Percentiles rank a stretch among this genome's conserved stretches.
phyloP scores from a whole-genome alignment of 2,888 invertebrate genomes.

The Brenthis ino region DNA sequence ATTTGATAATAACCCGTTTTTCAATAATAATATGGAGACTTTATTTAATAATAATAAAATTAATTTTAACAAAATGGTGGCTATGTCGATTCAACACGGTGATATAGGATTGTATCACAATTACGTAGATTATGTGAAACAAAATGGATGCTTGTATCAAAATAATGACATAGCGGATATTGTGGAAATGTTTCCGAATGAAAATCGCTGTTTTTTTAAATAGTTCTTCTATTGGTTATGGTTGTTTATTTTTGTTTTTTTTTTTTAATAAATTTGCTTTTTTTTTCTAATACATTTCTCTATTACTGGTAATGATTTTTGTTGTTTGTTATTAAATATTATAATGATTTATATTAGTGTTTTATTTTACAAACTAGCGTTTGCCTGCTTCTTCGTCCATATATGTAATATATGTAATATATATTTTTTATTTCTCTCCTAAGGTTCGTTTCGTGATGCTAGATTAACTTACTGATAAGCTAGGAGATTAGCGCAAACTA shows the following conservation, averaged over 20 bases:
- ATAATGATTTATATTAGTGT: slow-evolving; percentile 1
- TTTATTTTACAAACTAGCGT: background rate
- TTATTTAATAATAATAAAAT: slow-evolving; percentile 44
- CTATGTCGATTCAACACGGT: slow-evolving; percentile 58
- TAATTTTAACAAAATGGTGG: slow-evolving; percentile 40
- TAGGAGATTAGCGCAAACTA: too few relatives aligned
- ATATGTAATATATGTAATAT: too few relatives aligned
- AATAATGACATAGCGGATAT: slow-evolving; percentile 45
- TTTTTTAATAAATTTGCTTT: background rate
- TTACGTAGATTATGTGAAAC: slow-evolving; percentile 57
- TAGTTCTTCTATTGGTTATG: background rate
- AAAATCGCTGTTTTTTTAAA: slow-evolving; percentile 48
- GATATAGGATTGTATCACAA: slow-evolving; percentile 65
- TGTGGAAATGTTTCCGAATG: slow-evolving; percentile 57
- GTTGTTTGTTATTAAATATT: slow-evolving; percentile 1
- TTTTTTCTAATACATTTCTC: too few relatives aligned
- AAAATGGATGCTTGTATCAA: slow-evolving; percentile 42
- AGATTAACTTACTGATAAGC: too few relatives aligned
- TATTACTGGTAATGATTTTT: too few relatives aligned
- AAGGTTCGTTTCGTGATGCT: too few relatives aligned
- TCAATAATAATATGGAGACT: slow-evolving; percentile 50
- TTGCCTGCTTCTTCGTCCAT: too few relatives aligned
- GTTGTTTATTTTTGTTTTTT: background rate
- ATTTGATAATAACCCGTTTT: slow-evolving; percentile 9
- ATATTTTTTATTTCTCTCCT: too few relatives aligned